Conservation (phyloP, 2,113 vertebrate genomes). For the Saguinus imperator region DNA sequence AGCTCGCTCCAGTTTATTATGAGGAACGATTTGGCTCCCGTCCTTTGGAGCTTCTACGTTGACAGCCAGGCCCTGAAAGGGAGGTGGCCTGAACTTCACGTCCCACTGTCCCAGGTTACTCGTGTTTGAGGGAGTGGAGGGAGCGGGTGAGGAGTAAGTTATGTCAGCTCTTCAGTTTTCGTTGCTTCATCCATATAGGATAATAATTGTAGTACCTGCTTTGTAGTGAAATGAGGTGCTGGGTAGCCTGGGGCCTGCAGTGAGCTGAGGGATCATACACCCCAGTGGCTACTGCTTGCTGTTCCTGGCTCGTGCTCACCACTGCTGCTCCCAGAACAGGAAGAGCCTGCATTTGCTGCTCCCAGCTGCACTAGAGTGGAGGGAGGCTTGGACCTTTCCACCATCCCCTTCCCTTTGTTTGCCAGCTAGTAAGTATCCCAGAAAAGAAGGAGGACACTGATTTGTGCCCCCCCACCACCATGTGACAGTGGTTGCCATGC, state of each 20-base stretch:
- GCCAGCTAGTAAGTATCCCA: not conserved
- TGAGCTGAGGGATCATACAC: rapidly evolving
- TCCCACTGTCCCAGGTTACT: not conserved
- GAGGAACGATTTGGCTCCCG: too few relatives aligned
- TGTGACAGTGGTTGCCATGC: not conserved
- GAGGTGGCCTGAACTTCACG: not conserved
- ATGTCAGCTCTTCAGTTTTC: not conserved
- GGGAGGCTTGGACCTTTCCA: not conserved
- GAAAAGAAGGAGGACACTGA: not conserved
- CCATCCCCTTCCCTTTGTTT: rapidly evolving
- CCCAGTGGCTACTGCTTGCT: not conserved
- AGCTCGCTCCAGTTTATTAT: not conserved
- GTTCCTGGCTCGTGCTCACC: not conserved
- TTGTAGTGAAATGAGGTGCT: not conserved
- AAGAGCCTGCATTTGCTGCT: not conserved
- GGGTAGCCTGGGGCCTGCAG: not conserved
- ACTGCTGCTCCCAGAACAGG: too few relatives aligned
- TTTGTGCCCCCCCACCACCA: rapidly evolving
- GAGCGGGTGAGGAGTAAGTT: not conserved
- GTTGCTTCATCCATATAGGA: not conserved
- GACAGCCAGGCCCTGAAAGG: too few relatives aligned
- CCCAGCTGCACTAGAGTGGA: rapidly evolving
- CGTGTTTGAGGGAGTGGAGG: not conserved
- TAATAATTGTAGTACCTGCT: not conserved
- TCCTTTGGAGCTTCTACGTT: not conserved